Percentiles rank a stretch among this genome's conserved stretches.
Conservation (phyloP, 1,140 invertebrate genomes). For the Bradynema listronoti region DNA sequence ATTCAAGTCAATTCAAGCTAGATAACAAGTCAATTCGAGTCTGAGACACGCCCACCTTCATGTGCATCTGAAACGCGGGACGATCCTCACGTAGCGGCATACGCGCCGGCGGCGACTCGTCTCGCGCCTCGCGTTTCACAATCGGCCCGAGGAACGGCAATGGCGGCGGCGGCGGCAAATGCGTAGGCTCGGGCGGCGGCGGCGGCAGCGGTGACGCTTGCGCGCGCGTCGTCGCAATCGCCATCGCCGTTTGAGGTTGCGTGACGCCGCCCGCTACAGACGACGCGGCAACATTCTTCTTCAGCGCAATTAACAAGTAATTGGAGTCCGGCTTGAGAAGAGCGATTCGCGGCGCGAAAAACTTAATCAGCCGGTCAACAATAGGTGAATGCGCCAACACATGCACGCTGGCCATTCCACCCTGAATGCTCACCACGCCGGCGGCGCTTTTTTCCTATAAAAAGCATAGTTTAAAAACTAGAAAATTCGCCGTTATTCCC, state of each 20-base stretch:
- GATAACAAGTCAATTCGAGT: too few species aligned
- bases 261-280: too few species aligned
- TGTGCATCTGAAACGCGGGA: too few species aligned
- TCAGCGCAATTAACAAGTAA: slow-evolving; percentile 22
- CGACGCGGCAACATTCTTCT: slow-evolving; percentile 6
- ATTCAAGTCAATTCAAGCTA: too few species aligned
- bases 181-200: background rate
- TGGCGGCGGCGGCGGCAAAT: background rate
- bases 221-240: background rate
- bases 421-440: slow-evolving; percentile 21
- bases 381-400: slow-evolving; percentile 29
- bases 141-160: background rate
- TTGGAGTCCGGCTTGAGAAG: slow-evolving; percentile 20
- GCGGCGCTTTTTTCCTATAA: slow-evolving; percentile 42
- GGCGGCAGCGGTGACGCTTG: background rate
- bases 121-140: too few species aligned
- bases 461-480: too few species aligned
- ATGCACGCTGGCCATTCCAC: slow-evolving; percentile 25
- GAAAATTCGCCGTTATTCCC: background rate
- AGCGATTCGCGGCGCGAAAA: slow-evolving; percentile 37
- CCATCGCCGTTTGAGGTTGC: too few species aligned
- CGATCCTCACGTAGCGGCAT: too few species aligned
- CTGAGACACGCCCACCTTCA: too few species aligned
- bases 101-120: too few species aligned
- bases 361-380: slow-evolving; percentile 29